Evolutionary conservation across 2,113 vertebrate species (phyloP).

Genomic region (Okapia johnstoni): DNA sequence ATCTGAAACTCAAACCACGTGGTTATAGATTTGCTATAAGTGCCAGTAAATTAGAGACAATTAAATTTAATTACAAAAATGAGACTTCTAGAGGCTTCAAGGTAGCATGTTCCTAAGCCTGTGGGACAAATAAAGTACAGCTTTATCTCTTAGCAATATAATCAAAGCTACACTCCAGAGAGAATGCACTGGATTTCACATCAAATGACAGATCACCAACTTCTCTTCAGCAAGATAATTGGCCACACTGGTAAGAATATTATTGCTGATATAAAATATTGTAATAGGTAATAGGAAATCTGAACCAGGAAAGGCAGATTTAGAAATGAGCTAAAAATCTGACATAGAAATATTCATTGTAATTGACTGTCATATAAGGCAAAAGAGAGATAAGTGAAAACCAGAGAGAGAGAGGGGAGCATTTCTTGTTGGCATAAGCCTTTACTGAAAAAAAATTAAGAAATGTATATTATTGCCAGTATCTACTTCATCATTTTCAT

Average conservation of each 20-base stretch:
- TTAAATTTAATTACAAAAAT: constrained; percentile 50
- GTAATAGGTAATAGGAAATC: constrained; percentile 24
- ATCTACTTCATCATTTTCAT: constrained; percentile 29
- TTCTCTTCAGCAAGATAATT: constrained; percentile 9
- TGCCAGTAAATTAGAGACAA: background rate
- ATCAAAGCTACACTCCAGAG: constrained; percentile 6
- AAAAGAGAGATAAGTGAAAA: background rate
- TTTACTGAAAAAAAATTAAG: constrained; percentile 23
- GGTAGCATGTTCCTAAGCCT: background rate
- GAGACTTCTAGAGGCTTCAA: constrained; percentile 24
- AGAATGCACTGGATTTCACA: background rate
- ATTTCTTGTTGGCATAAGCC: background rate
- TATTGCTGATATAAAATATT: constrained; percentile 44
- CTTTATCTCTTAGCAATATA: constrained; percentile 41
- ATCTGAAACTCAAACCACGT: constrained; percentile 4
- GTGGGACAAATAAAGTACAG: background rate
- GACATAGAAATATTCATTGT: background rate
- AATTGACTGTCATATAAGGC: background rate
- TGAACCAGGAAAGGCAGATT: constrained; percentile 20
- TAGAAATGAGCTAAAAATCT: background rate
- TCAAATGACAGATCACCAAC: background rate
- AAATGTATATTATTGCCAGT: background rate
- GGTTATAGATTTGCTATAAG: constrained; percentile 23
- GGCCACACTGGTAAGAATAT: background rate
- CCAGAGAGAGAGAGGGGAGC: background rate